Evolutionary conservation across 2,113 vertebrate genomes (phyloP).

Genomic region (Callochromis pleurospilus): DNA sequence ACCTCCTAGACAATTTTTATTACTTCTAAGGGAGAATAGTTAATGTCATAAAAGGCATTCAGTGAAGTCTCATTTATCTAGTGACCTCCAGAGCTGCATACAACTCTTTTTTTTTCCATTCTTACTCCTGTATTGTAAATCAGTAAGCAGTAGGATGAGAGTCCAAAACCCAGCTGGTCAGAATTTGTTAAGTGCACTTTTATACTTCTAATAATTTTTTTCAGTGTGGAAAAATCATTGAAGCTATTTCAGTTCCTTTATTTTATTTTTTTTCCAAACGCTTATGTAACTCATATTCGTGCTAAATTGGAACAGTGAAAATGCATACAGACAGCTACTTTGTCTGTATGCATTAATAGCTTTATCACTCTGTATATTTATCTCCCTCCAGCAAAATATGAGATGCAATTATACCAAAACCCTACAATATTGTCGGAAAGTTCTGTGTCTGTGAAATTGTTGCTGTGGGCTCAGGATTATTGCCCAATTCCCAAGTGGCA

Average conservation of each 20-base stretch:
- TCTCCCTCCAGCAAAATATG: constrained; percentile 38
- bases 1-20: constrained; percentile 39
- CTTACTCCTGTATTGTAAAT: neutral
- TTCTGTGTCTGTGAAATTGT: constrained; percentile 50
- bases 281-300: neutral
- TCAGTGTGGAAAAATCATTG: neutral
- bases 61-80: constrained; percentile 39
- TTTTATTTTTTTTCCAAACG: neutral
- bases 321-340: neutral
- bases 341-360: constrained; percentile 27
- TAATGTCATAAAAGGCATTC: constrained; percentile 20
- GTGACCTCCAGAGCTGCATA: constrained; percentile 39
- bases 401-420: constrained; percentile 54
- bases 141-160: neutral
- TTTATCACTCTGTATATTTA: constrained; percentile 23
- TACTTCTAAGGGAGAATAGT: constrained; percentile 17
- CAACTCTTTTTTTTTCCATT: neutral
- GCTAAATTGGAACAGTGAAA: constrained; percentile 4
- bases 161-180: neutral
- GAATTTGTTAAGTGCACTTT: neutral
- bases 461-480: constrained; percentile 48
- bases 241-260: neutral
- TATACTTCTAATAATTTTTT: neutral
- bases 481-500: constrained; percentile 50
- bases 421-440: constrained; percentile 25